These are phyloP conservation scores for Gila orcuttii DNA, from an alignment of 2,113 vertebrate genomes.

Conservation along the genomic window DNA sequence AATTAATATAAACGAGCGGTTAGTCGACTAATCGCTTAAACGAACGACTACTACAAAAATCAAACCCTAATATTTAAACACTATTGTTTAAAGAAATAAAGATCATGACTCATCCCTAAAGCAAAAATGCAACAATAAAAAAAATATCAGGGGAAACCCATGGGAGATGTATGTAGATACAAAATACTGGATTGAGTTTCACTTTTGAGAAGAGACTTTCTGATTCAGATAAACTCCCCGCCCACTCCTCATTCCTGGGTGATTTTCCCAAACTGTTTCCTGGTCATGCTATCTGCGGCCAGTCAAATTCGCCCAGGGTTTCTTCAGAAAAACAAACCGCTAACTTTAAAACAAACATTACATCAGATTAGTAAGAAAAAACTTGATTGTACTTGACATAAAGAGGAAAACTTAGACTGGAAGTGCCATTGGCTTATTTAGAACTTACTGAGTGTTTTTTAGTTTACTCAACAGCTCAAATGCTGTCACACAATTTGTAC, in stretches of 20 bases:
- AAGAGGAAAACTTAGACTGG: too few species aligned
- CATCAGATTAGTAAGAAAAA: background rate
- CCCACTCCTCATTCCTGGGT: background rate
- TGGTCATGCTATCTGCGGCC: background rate
- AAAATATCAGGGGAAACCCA: background rate
- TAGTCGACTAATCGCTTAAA: too few species aligned
- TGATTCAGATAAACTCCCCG: background rate
- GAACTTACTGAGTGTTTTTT: background rate
- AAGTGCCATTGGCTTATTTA: too few species aligned
- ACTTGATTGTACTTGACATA: background rate
- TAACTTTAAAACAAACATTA: conserved; percentile 4
- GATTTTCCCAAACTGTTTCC: conserved; percentile 15
- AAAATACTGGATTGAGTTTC: background rate
- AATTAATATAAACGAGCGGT: too few species aligned
- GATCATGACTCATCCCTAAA: background rate
- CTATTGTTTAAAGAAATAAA: background rate
- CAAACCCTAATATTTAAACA: too few species aligned
- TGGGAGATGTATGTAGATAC: background rate
- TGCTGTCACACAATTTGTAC: background rate
- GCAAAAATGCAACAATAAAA: background rate
- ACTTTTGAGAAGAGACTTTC: background rate
- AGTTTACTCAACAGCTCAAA: background rate
- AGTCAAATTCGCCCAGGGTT: background rate
- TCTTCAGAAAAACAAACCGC: background rate
- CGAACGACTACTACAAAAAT: too few species aligned